Conservation (phyloP, 2,797 vertebrate genomes). For the Protosalanx chinensis region DNA sequence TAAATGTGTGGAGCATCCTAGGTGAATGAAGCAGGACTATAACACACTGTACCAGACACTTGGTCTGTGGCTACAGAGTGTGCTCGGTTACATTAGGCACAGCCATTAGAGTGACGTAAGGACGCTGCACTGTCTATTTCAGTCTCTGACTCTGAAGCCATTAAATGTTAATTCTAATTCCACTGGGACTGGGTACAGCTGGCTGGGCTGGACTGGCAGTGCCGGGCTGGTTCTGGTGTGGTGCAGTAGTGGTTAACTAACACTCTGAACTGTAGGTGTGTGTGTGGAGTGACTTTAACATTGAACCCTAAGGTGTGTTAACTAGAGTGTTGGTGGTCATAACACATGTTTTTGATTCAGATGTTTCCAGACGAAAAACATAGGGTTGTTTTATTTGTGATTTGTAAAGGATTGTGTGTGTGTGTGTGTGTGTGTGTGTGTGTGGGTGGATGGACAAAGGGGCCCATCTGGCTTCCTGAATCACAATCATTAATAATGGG, state of each 20-base stretch:
- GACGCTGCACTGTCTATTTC: background rate
- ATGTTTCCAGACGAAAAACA: background rate
- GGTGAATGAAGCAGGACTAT: too few relatives aligned
- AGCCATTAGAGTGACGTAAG: background rate
- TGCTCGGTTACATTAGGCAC: background rate
- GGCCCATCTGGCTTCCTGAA: conserved; percentile 1
- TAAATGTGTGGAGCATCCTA: too few relatives aligned
- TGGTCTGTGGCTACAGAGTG: background rate
- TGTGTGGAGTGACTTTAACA: background rate
- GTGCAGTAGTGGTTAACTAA: background rate
- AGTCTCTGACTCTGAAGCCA: background rate
- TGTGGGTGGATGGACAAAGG: background rate
- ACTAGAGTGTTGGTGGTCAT: background rate
- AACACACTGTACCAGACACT: too few relatives aligned
- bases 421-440: background rate
- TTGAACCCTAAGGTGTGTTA: background rate
- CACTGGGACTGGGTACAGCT: background rate
- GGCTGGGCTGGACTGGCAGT: background rate
- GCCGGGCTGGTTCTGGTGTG: background rate
- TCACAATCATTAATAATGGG: background rate
- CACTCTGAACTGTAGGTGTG: background rate
- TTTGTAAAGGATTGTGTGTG: background rate
- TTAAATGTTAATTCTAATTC: background rate
- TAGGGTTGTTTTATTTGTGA: background rate
- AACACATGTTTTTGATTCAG: background rate